These are phyloP conservation scores for Bombus waltoni DNA, from an alignment of 1,140 invertebrate species.

Conservation along the genomic window DNA sequence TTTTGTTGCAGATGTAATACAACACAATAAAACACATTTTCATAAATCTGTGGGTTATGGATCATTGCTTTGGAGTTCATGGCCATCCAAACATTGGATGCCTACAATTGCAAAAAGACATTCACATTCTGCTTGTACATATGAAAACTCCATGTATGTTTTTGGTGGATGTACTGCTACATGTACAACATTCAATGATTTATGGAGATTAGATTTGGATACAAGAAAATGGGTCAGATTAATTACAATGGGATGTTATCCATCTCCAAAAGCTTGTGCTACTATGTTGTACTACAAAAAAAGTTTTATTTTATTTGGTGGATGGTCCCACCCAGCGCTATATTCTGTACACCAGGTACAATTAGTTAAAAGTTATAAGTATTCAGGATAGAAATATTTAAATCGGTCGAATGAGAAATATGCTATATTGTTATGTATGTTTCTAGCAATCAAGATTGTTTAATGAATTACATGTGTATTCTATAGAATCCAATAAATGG, in stretches of 20 bases:
- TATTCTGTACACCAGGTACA: constrained; percentile 93
- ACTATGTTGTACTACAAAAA: constrained; percentile 94
- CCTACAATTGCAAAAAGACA: constrained; percentile 93
- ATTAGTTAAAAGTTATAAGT: constrained; percentile 14
- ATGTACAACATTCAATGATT: constrained; percentile 97
- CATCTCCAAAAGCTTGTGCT: constrained; percentile 97
- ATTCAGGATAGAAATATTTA: neutral
- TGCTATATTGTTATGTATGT: constrained; percentile 35
- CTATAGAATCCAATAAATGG: constrained; percentile 93
- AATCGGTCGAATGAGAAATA: neutral
- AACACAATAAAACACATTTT: constrained; percentile 87
- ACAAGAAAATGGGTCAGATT: constrained; percentile 92
- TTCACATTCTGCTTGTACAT: constrained; percentile 94
- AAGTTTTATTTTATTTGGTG: constrained; percentile 95
- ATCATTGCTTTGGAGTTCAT: constrained; percentile 87
- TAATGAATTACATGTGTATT: constrained; percentile 96
- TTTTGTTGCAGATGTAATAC: constrained; percentile 87
- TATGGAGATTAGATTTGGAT: constrained; percentile 96
- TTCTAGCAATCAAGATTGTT: constrained; percentile 90
- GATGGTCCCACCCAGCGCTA: constrained; percentile 96
- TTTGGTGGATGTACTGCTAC: constrained; percentile 98
- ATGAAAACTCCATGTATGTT: constrained; percentile 94
- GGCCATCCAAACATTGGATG: constrained; percentile 81
- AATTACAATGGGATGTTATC: constrained; percentile 93
- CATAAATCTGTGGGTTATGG: constrained; percentile 87